Evolutionary conservation across 2,797 vertebrate species (phyloP), one percentile per base, ranked within the genome.

Genomic region (Florisuga fusca): DNA sequence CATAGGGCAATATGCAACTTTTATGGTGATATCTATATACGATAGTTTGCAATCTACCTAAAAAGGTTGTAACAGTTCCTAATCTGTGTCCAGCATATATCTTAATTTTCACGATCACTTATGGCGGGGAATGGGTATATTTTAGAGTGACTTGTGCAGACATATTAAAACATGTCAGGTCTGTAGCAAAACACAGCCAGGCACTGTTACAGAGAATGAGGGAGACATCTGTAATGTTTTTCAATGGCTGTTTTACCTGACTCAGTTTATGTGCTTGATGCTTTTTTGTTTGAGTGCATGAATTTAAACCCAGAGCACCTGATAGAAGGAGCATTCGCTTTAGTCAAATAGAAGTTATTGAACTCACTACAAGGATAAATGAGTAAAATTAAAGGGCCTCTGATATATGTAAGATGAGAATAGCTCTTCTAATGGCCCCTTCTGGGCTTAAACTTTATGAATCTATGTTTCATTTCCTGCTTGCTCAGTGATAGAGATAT

Each of bases 381-480:
- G 75, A 81, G 53, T 72, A 86, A 95, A 95, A 97, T 97, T 97
- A 96, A 95, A 94, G 90, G 86, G n/a, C 36, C 75, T 90, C 67
- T 95, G 81, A 92, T 94, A 94, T 57, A 76, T 93, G 85, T 90
- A 84, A 87, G 41, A 90, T 83, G 34, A 77, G 89, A 92, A 90
- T 64, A 90, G 53, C 64, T 64, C 31, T 87, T 92, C 61, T 96
- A 96, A 96, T 94, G 68, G 86, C 58, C 75, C 89, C 93, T 96
- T 95, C 96, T 96, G 90, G 96, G 90, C 81, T 93, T 97, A 95
- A 77, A 95, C 78, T 90, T 96, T 95, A 96, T 97, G 96, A 97
- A 96, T 95, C 96, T 93, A 92, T 95, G 93, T 96, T 96, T 96
- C 92, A 97, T 96, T 96, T 96, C 95, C 95, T 94, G 74, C 89